These are phyloP conservation scores for Nebria ingens DNA, from an alignment of 1,140 invertebrate species.

Conservation along the genomic window DNA sequence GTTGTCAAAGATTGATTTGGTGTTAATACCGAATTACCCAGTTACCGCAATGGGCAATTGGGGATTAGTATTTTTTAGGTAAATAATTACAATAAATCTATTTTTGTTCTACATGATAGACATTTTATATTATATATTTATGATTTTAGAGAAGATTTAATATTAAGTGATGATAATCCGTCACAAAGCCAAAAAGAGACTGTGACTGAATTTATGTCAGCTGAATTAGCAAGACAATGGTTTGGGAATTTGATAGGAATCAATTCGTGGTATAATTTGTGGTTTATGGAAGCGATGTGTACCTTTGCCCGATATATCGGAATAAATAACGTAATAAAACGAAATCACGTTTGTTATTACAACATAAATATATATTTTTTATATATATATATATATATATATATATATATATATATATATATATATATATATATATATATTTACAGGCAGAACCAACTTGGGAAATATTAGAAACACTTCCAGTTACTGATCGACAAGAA, in stretches of 20 bases:
- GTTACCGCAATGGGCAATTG: slow-evolving; percentile 34
- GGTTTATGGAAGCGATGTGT: slow-evolving; percentile 32
- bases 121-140: slow-evolving; percentile 1
- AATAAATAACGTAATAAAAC: slow-evolving; percentile 25
- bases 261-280: slow-evolving; percentile 33
- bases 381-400: too few relatives aligned
- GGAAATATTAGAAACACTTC: neutral
- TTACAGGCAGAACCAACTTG: slow-evolving; percentile 17
- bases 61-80: slow-evolving; percentile 41
- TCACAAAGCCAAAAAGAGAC: slow-evolving; percentile 19
- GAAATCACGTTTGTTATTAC: too few relatives aligned
- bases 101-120: slow-evolving; percentile 9
- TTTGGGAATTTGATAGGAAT: slow-evolving; percentile 38
- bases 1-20: slow-evolving; percentile 48
- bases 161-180: slow-evolving; percentile 25
- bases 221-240: slow-evolving; percentile 33
- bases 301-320: slow-evolving; percentile 31
- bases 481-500: neutral
- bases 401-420: too few relatives aligned
- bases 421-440: too few relatives aligned
- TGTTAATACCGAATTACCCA: slow-evolving; percentile 51
- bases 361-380: too few relatives aligned
- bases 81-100: slow-evolving; percentile 14
- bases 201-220: slow-evolving; percentile 24
- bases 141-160: slow-evolving; percentile 23